A percentile compares a stretch with the other conserved stretches of the same genome.
These are phyloP conservation scores for Hypolimnas misippus DNA, from an alignment of 2,888 invertebrate species.

Conservation along the genomic window DNA sequence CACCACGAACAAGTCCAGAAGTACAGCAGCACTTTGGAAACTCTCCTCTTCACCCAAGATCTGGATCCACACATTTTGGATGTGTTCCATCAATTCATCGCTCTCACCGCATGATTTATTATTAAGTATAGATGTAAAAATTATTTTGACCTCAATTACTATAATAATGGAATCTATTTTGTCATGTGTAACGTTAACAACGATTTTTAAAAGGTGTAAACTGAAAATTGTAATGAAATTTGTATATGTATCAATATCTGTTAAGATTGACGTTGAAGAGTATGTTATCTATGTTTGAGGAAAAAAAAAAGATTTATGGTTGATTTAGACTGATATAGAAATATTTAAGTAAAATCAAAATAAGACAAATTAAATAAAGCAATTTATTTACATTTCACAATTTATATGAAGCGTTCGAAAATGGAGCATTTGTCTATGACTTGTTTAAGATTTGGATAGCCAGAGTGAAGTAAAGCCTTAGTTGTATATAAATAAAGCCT, in stretches of 20 bases:
- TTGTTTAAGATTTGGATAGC: not conserved
- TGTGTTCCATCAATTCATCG: constrained; percentile 98
- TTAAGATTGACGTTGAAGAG: no score
- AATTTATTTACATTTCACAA: constrained; percentile 6
- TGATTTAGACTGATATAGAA: not conserved
- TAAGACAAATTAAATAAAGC: not conserved
- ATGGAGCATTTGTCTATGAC: constrained; percentile 11
- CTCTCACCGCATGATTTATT: constrained; percentile 87
- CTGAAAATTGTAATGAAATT: not conserved
- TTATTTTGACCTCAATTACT: not conserved
- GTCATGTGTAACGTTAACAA: not conserved
- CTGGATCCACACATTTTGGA: constrained; percentile 97
- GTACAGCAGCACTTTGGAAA: constrained; percentile 97
- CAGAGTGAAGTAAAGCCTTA: constrained; percentile 8
- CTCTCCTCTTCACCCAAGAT: constrained; percentile 97
- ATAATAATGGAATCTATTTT: not conserved
- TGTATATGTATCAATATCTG: no score
- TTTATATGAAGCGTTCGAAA: not conserved
- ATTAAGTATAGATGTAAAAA: not conserved
- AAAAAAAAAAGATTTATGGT: constrained; percentile 1
- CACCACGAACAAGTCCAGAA: constrained; percentile 99
- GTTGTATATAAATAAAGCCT: constrained; percentile 27
- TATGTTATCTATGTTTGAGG: not conserved
- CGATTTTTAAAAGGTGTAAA: not conserved
- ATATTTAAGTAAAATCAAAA: constrained; percentile 4